Evolutionary conservation across 1,140 invertebrate genomes (phyloP).

Genomic region (Augochlora pura): DNA sequence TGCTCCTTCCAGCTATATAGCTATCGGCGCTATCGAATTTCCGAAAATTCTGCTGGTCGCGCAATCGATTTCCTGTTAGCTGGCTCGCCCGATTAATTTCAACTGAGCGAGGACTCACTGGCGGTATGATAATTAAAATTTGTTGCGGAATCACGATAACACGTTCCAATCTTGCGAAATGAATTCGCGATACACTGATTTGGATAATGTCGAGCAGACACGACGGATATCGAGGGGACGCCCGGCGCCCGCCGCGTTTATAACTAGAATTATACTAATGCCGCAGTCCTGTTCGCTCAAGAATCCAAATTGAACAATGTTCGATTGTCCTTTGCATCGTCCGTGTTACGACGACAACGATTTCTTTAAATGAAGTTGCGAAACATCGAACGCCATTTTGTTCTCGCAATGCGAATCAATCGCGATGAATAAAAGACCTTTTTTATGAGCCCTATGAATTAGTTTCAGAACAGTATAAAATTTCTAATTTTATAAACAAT

Average conservation of each 20-base stretch:
- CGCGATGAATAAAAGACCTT: too few relatives aligned
- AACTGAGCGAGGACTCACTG: slow-evolving; percentile 34
- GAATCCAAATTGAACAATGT: too few relatives aligned
- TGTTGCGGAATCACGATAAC: slow-evolving; percentile 61
- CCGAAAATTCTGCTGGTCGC: slow-evolving; percentile 21
- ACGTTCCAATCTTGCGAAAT: slow-evolving; percentile 32
- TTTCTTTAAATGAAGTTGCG: too few relatives aligned
- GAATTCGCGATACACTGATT: neutral
- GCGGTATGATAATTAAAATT: slow-evolving; percentile 70
- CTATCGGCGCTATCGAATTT: slow-evolving; percentile 24
- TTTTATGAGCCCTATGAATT: too few relatives aligned
- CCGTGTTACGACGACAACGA: too few relatives aligned
- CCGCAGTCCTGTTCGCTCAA: too few relatives aligned
- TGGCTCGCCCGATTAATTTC: slow-evolving; percentile 60
- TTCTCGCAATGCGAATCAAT: too few relatives aligned
- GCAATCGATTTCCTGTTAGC: slow-evolving; percentile 40
- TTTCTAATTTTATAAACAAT: too few relatives aligned
- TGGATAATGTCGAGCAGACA: neutral
- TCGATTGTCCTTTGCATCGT: too few relatives aligned
- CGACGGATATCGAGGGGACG: neutral
- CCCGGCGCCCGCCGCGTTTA: neutral
- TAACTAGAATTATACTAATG: too few relatives aligned
- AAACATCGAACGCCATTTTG: too few relatives aligned
- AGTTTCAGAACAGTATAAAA: too few relatives aligned
- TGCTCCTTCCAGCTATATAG: slow-evolving; percentile 2